A percentile compares a stretch with the other conserved stretches of the same genome.
phyloP scores from a whole-genome alignment of 2,797 vertebrate species.

The Neostethus bicornis region DNA sequence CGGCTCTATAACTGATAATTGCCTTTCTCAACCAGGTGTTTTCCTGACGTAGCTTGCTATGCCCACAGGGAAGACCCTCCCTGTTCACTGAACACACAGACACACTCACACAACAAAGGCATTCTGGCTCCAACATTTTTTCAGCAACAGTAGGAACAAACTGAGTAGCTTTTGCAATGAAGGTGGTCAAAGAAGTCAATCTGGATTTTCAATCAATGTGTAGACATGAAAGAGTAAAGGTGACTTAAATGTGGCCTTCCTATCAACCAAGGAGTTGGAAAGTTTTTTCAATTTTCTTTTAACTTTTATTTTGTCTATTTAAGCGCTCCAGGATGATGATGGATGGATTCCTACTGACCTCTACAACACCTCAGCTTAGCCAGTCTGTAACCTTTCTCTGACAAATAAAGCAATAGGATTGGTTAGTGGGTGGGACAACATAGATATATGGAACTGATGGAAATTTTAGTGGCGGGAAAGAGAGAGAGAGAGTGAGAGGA shows the following conservation, averaged over 20 bases:
- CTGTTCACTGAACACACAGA: constrained; percentile 38
- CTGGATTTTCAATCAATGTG: constrained; percentile 43
- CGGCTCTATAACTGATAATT: constrained; percentile 53
- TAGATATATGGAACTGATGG: constrained; percentile 47
- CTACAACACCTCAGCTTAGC: constrained; percentile 56
- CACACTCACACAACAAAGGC: constrained; percentile 64
- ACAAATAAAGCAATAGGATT: constrained; percentile 45
- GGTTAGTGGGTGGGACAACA: constrained; percentile 53
- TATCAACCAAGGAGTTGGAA: constrained; percentile 27
- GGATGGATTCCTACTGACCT: constrained; percentile 71
- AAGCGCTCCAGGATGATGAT: constrained; percentile 42
- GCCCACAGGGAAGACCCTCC: constrained; percentile 57
- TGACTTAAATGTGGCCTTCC: constrained; percentile 44
- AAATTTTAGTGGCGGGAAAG: constrained; percentile 64
- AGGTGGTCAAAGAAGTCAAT: constrained; percentile 29
- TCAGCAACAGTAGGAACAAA: constrained; percentile 39
- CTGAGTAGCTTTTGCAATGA: constrained; percentile 30
- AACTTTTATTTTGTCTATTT: constrained; percentile 33
- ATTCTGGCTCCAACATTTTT: constrained; percentile 44
- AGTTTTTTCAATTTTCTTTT: constrained; percentile 16
- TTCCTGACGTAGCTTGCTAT: constrained; percentile 58
- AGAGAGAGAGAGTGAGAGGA: constrained; percentile 14
- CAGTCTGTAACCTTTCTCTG: constrained; percentile 54
- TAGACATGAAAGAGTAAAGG: constrained; percentile 51
- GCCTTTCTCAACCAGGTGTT: constrained; percentile 67